Percentiles rank a stretch among this genome's conserved stretches.
Conservation (phyloP, 2,113 vertebrate species). For the Pseudopipra pipra region DNA sequence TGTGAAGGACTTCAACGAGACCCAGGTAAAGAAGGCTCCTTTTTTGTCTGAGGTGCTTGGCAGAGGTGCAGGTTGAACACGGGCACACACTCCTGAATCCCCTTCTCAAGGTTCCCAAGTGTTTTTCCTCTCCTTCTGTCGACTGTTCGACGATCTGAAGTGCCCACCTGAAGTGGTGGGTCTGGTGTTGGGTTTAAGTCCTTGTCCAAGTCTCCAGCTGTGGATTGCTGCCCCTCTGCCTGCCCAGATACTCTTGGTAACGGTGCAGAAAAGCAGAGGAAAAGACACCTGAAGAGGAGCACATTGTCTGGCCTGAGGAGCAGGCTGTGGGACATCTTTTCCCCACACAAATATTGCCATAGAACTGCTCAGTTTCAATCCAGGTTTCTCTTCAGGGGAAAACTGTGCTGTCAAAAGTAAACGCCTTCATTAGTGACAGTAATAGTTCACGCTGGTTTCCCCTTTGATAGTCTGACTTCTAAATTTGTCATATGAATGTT, state of each 20-base stretch:
- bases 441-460: neutral
- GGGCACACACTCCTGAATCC: fast-evolving
- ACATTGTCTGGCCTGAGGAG: neutral
- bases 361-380: neutral
- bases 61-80: neutral
- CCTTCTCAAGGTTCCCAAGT: neutral
- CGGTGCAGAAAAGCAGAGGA: neutral
- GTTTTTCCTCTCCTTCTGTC: too few relatives aligned
- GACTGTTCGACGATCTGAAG: neutral
- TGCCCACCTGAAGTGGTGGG: neutral
- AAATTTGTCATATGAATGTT: neutral
- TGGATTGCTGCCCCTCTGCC: neutral
- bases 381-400: neutral
- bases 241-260: neutral
- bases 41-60: neutral
- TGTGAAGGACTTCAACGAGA: slow-evolving; percentile 99
- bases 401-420: neutral
- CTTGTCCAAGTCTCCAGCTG: neutral
- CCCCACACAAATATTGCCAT: neutral
- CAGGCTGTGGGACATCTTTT: neutral
- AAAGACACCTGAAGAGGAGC: neutral
- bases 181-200: neutral
- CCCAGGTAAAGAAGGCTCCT: slow-evolving; percentile 81
- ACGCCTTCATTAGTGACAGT: neutral
- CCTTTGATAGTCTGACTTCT: neutral